A percentile compares a stretch with the other conserved stretches of the same genome.
Evolutionary conservation across 2,888 invertebrate species (phyloP).

Genomic region (Plagodis dolabraria): DNA sequence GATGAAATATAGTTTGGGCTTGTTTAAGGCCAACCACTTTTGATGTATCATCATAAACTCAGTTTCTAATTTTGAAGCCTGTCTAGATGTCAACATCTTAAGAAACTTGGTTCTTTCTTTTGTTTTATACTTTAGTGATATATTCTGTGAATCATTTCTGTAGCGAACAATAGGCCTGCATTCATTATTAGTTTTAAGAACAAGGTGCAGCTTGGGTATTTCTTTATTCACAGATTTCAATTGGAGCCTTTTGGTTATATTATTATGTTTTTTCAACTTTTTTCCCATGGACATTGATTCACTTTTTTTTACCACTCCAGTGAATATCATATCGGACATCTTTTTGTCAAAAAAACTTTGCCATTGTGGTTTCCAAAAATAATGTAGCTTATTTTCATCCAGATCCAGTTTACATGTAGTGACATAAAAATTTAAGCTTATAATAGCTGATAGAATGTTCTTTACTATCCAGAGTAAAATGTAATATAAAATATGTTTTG

Average conservation of each 20-base stretch:
- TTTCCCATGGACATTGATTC: slow-evolving; percentile 57
- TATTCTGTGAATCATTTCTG: slow-evolving; percentile 52
- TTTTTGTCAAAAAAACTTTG: slow-evolving; percentile 75
- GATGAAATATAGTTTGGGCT: slow-evolving; percentile 74
- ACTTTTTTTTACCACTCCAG: slow-evolving; percentile 59
- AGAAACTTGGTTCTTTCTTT: slow-evolving; percentile 66
- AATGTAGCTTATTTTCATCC: slow-evolving; percentile 74
- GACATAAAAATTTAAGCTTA: slow-evolving; percentile 73
- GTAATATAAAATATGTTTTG: slow-evolving; percentile 46
- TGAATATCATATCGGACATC: slow-evolving; percentile 60
- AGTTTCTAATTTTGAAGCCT: slow-evolving; percentile 56
- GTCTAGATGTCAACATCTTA: slow-evolving; percentile 53
- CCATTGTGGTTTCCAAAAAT: slow-evolving; percentile 74
- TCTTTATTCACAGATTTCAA: slow-evolving; percentile 55
- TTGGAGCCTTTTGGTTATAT: slow-evolving; percentile 46
- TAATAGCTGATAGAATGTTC: slow-evolving; percentile 65
- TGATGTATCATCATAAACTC: slow-evolving; percentile 53
- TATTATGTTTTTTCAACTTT: slow-evolving; percentile 51
- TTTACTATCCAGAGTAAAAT: slow-evolving; percentile 63
- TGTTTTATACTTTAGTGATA: slow-evolving; percentile 62
- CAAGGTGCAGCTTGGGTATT: slow-evolving; percentile 69
- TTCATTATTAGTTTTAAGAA: slow-evolving; percentile 67
- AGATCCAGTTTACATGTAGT: slow-evolving; percentile 71
- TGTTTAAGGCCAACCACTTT: slow-evolving; percentile 60
- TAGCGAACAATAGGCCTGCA: slow-evolving; percentile 74